Base-by-base conservation (phyloP, 2,797 vertebrate genomes). In the Melopsittacus undulatus region DNA sequence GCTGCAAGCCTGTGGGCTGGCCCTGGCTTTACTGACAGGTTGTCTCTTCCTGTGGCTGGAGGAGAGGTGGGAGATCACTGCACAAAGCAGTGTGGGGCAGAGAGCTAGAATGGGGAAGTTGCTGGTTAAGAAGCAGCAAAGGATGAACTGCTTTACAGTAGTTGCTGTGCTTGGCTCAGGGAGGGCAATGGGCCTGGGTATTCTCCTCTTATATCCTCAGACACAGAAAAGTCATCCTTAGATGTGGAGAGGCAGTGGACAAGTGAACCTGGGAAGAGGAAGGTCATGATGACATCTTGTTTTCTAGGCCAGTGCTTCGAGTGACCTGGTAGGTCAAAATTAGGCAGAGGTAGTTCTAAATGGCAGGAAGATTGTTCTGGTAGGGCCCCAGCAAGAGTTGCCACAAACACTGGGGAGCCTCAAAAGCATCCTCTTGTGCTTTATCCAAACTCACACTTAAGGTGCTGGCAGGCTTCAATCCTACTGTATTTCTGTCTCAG, bases 21-120 rank as follows among this genome's bases (percentile, higher is more conserved):
- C 64, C 62, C 18, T 76, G 63, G 7, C 36, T 66, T 86, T 70
- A 46, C 48, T 59, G 51, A 30, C 20, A 18, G 24, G 9, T 34
- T 10, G 2, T 56, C 13, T 66, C 52, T 13, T 75, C 14, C 59
- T 46, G 40, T 30, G 48, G 27, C 43, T 0, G 0, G 22, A 40
- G 40, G 48, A 77, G 40, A 80, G 56, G 34, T 59, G 40, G 19
- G 49, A 92, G 21, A 14, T 20, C 0, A 8, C 45, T 64, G 48
- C 34, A 26, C 7, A n/a, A 52, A 68, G 62, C 51, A 48, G 54
- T 7, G 5, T 7, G 38, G 38, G 34, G 12, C 13, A 24, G 46
- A 79, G 52, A 34, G 16, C 30, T 14, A 16, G 27, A 29, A 22
- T 56, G 43, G 45, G 51, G 32, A 59, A 38, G 20, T 29, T 42